A percentile compares a stretch with the other conserved stretches of the same genome.
Evolutionary conservation across 2,797 vertebrate species (phyloP).

Genomic region (Pempheris klunzingeri): DNA sequence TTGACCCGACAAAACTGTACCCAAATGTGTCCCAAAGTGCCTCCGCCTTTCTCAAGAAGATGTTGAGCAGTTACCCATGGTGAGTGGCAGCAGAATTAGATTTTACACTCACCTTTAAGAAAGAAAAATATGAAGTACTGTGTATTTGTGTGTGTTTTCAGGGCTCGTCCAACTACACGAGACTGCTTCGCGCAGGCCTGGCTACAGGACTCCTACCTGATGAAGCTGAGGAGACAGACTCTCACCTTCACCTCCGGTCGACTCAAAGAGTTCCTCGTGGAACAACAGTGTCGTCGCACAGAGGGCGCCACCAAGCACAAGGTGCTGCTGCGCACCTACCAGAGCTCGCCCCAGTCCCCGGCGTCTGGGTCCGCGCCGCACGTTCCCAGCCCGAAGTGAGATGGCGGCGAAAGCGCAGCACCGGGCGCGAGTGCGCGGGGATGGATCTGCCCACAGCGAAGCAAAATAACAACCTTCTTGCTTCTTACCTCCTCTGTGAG

Average conservation of each 20-base stretch:
- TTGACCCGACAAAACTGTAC: slow-evolving; percentile 93
- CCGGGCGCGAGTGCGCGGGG: neutral
- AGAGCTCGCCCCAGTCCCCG: slow-evolving; percentile 78
- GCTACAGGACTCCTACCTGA: slow-evolving; percentile 97
- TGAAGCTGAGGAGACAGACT: slow-evolving; percentile 96
- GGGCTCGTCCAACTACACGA: slow-evolving; percentile 92
- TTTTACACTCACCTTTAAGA: neutral
- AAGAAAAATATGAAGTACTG: neutral
- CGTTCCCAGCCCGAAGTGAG: slow-evolving; percentile 76
- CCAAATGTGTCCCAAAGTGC: slow-evolving; percentile 96
- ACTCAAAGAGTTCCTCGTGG: slow-evolving; percentile 95
- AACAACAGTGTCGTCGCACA: slow-evolving; percentile 87
- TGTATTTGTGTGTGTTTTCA: slow-evolving; percentile 53
- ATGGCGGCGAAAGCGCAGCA: neutral
- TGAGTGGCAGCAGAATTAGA: slow-evolving; percentile 72
- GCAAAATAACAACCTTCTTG: neutral
- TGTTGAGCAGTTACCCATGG: slow-evolving; percentile 94
- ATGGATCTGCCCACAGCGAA: neutral
- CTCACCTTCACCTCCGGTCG: slow-evolving; percentile 94
- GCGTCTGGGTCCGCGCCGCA: slow-evolving; percentile 70
- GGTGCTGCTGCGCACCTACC: slow-evolving; percentile 95
- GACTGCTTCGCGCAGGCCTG: slow-evolving; percentile 94
- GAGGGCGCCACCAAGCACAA: slow-evolving; percentile 93
- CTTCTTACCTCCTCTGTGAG: slow-evolving; percentile 27
- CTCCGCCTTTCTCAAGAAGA: slow-evolving; percentile 94